Conservation (phyloP, 2,797 vertebrate species). For the Diceros bicornis region DNA sequence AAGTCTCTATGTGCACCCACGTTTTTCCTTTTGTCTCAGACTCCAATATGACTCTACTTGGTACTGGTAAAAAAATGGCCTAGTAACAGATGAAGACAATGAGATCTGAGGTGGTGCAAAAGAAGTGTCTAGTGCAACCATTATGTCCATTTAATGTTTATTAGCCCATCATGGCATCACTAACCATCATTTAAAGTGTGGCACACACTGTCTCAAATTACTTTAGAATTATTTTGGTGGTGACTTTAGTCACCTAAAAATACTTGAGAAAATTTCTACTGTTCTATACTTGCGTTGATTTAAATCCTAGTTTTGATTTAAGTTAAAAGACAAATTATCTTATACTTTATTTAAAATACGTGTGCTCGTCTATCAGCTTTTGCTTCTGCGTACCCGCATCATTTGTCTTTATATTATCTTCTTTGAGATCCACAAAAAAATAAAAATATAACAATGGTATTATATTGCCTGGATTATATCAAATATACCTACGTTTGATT, state of each 20-base stretch:
- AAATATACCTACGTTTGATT: not conserved
- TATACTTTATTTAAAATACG: not conserved
- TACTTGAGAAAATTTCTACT: not conserved
- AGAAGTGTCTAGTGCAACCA: too few relatives aligned
- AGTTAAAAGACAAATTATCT: not conserved
- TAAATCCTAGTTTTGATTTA: not conserved
- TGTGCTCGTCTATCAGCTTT: not conserved
- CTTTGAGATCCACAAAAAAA: not conserved
- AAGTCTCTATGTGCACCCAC: not conserved
- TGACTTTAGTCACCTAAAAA: not conserved
- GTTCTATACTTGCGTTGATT: not conserved
- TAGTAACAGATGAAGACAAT: not conserved
- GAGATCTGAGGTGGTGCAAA: not conserved
- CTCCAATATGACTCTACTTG: not conserved
- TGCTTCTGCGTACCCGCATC: not conserved
- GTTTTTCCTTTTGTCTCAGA: not conserved
- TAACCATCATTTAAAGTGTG: not conserved
- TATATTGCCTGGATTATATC: not conserved
- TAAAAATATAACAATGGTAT: not conserved
- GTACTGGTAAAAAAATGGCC: not conserved
- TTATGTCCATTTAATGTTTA: not conserved
- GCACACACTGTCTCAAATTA: not conserved
- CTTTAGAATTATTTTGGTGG: too few relatives aligned
- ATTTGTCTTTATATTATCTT: not conserved
- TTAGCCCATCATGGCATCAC: not conserved